phyloP scores from a whole-genome alignment of 2,113 vertebrate genomes.

The Chiloscyllium plagiosum region DNA sequence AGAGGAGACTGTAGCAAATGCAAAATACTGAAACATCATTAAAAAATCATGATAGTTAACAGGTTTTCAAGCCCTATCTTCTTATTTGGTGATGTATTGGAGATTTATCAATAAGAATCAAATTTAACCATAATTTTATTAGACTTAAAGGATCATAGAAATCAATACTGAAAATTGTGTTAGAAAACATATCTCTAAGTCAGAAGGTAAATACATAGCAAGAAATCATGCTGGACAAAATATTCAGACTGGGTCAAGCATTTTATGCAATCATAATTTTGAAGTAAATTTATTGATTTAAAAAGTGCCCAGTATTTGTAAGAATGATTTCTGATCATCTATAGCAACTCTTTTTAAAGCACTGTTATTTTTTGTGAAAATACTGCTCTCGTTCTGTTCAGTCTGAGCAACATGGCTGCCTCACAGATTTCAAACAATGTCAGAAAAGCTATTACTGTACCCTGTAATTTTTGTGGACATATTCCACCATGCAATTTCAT shows the following conservation, averaged over 20 bases:
- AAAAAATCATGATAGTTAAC: conserved; percentile 31
- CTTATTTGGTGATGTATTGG: conserved; percentile 28
- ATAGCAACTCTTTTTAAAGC: conserved; percentile 1
- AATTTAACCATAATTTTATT: conserved; percentile 36
- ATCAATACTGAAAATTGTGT: conserved; percentile 34
- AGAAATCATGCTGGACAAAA: neutral
- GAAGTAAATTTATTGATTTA: neutral
- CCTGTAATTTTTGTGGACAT: conserved; percentile 36
- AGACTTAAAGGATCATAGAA: conserved; percentile 31
- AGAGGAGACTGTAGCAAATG: neutral
- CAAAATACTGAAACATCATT: conserved; percentile 16
- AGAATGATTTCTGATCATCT: neutral
- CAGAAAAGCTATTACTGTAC: conserved; percentile 35
- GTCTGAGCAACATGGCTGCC: conserved; percentile 5
- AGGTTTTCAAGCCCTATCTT: conserved; percentile 22
- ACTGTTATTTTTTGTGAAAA: neutral
- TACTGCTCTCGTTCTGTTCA: neutral
- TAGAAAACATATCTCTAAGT: neutral
- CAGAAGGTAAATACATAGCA: conserved; percentile 15
- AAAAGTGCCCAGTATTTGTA: neutral
- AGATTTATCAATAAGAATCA: conserved; percentile 37
- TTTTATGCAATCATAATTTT: neutral
- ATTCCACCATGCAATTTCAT: conserved; percentile 32
- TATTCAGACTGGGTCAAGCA: neutral
- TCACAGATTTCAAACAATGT: conserved; percentile 18